These are phyloP conservation scores for Phylloscopus collybita DNA, from an alignment of 2,797 vertebrate genomes.

Conservation along the genomic window DNA sequence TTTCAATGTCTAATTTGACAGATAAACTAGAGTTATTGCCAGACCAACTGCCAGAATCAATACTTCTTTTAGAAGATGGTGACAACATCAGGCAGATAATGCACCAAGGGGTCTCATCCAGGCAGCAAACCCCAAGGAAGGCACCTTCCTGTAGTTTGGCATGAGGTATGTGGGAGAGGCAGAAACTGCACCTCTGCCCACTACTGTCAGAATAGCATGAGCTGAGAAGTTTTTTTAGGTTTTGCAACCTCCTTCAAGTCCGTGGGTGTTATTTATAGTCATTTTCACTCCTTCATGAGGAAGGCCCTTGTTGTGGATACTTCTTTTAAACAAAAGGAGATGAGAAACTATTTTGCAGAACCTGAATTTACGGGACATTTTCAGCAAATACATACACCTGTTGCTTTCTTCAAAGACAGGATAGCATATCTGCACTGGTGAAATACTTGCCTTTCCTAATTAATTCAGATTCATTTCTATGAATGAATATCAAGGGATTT, in stretches of 20 bases:
- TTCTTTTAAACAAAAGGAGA: background rate
- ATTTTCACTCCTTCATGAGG: background rate
- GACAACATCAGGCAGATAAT: background rate
- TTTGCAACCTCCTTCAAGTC: background rate
- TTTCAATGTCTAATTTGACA: background rate
- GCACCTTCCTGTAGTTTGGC: background rate
- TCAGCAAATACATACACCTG: background rate
- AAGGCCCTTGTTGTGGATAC: background rate
- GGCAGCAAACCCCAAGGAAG: background rate
- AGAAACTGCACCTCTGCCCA: background rate
- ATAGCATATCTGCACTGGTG: background rate
- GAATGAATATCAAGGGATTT: background rate
- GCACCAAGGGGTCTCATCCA: background rate
- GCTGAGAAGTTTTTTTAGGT: background rate
- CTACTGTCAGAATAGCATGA: background rate
- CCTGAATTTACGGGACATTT: background rate
- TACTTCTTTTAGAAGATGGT: background rate
- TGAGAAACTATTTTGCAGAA: background rate
- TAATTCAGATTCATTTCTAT: background rate
- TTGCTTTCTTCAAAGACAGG: background rate
- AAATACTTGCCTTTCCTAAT: background rate
- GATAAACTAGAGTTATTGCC: background rate
- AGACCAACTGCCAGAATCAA: background rate
- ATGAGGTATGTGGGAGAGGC: background rate
- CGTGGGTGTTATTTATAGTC: background rate